Evolutionary conservation across 2,113 vertebrate species (phyloP).

Genomic region (Gobius niger): DNA sequence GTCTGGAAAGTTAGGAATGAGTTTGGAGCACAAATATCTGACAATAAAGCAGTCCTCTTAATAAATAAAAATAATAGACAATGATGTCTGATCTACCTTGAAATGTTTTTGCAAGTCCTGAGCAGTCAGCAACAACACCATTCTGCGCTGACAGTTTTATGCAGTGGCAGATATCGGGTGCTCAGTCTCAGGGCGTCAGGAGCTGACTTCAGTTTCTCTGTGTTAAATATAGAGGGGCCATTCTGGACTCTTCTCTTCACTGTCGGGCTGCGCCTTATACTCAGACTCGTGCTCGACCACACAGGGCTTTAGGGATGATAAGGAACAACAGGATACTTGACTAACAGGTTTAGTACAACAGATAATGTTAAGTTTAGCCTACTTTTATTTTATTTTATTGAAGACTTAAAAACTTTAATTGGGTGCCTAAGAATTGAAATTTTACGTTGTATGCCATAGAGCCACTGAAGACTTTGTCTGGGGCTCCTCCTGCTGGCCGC

Average conservation of each 20-base stretch:
- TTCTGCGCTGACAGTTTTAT: neutral
- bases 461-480: no score
- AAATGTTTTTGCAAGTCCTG: neutral
- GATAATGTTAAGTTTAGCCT: no score
- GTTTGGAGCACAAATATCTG: no score
- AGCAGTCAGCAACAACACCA: neutral
- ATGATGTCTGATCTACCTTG: neutral
- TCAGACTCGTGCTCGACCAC: neutral
- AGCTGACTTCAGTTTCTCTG: neutral
- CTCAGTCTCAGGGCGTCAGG: neutral
- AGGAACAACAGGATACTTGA: neutral
- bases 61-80: neutral
- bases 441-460: no score
- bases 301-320: neutral
- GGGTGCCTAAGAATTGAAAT: no score
- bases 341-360: no score
- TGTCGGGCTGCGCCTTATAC: neutral
- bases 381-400: no score
- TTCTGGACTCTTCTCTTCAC: conserved; percentile 4
- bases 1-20: no score
- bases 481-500: no score
- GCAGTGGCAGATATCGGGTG: neutral
- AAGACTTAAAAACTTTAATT: no score
- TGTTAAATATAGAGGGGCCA: conserved; percentile 10
- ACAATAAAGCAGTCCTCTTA: no score